Conservation (phyloP, 2,888 invertebrate genomes). For the Bombylius major region DNA sequence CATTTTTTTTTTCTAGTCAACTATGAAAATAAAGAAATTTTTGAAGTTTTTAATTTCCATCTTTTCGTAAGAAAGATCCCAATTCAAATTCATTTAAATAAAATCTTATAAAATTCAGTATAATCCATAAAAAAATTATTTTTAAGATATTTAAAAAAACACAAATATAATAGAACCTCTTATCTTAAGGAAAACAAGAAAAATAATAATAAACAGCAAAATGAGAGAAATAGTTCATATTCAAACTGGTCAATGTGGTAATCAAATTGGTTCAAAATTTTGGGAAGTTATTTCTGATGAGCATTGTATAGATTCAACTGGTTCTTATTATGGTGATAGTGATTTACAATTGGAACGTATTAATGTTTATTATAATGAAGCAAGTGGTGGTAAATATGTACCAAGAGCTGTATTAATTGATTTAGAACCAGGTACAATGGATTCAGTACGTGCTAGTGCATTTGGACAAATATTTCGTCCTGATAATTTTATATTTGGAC, state of each 20-base stretch:
- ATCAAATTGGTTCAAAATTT: slow-evolving; percentile 94
- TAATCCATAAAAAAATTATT: too few relatives aligned
- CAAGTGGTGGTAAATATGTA: slow-evolving; percentile 86
- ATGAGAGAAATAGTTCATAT: slow-evolving; percentile 97
- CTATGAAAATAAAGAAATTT: too few relatives aligned
- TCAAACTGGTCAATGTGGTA: slow-evolving; percentile 91
- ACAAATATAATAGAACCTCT: too few relatives aligned
- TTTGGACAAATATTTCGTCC: slow-evolving; percentile 90
- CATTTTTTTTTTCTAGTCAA: too few relatives aligned
- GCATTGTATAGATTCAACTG: slow-evolving; percentile 87
- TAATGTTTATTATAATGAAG: slow-evolving; percentile 93
- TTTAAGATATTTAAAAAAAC: too few relatives aligned
- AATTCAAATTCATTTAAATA: too few relatives aligned
- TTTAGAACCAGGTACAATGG: slow-evolving; percentile 95
- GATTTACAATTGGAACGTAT: slow-evolving; percentile 89
- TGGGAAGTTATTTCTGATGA: slow-evolving; percentile 96
- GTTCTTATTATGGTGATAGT: slow-evolving; percentile 80
- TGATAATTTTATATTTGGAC: slow-evolving; percentile 91
- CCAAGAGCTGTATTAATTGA: slow-evolving; percentile 89
- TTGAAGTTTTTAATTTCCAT: too few relatives aligned
- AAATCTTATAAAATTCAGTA: too few relatives aligned
- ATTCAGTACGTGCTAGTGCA: slow-evolving; percentile 87
- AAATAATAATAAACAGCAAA: slow-evolving; percentile 28
- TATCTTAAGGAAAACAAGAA: neutral
- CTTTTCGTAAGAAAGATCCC: too few relatives aligned